Conservation (phyloP, 1,140 invertebrate species). For the Apis laboriosa region DNA sequence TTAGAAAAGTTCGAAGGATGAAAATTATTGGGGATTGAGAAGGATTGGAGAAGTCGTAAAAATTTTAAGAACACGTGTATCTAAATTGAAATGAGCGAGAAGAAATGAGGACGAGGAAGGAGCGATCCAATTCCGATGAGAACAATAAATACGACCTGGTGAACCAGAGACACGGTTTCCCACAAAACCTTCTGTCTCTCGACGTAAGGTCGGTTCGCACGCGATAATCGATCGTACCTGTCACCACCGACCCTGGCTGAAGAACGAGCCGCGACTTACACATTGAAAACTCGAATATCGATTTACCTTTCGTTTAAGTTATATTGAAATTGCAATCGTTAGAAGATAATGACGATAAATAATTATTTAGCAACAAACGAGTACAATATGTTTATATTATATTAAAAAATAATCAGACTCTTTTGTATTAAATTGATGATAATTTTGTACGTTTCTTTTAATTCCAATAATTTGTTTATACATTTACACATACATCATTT, state of each 20-base stretch:
- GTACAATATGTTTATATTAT: too few species aligned
- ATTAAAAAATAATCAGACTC: too few species aligned
- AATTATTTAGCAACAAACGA: too few species aligned
- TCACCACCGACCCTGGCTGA: conserved; percentile 9
- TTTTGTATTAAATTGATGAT: too few species aligned
- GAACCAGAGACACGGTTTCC: conserved; percentile 58
- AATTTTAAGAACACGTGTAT: neutral
- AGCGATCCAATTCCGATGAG: conserved; percentile 42
- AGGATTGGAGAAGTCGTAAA: neutral
- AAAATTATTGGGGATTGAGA: neutral
- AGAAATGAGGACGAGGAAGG: neutral
- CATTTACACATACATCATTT: too few species aligned
- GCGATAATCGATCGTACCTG: conserved; percentile 62
- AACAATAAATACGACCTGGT: conserved; percentile 55
- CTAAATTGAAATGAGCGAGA: neutral
- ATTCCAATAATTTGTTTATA: too few species aligned
- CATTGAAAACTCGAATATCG: neutral
- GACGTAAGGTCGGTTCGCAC: conserved; percentile 58
- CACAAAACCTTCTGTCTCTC: conserved; percentile 39
- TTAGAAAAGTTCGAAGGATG: neutral
- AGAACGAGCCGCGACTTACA: neutral
- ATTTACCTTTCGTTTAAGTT: too few species aligned
- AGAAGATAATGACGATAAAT: too few species aligned
- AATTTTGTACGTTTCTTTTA: too few species aligned
- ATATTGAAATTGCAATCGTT: too few species aligned